These are phyloP conservation scores for Brachionus manjavacas DNA, from an alignment of 1,140 invertebrate species.

Conservation along the genomic window DNA sequence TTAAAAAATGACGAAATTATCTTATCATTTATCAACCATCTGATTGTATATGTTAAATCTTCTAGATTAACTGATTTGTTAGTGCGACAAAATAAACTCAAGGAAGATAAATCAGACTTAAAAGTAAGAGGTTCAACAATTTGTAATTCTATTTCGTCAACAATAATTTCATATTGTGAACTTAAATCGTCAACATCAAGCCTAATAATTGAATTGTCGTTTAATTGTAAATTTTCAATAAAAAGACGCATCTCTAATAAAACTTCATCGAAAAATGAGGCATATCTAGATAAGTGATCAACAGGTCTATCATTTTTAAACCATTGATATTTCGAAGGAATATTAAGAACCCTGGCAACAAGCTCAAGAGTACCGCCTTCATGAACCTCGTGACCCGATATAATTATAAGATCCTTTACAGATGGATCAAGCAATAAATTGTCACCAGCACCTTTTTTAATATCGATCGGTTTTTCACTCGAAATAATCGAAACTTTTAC, in stretches of 20 bases:
- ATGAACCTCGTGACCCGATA: neutral
- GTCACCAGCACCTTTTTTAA: too few relatives aligned
- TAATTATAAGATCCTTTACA: neutral
- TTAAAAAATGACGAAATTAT: neutral
- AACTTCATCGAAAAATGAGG: neutral
- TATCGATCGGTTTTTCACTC: too few relatives aligned
- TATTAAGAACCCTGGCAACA: neutral
- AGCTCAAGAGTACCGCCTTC: neutral
- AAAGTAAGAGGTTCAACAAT: neutral
- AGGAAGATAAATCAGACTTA: neutral
- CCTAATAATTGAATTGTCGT: neutral
- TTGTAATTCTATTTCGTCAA: neutral
- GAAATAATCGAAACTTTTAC: too few relatives aligned
- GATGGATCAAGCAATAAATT: too few relatives aligned
- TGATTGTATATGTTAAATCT: neutral
- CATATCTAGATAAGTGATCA: neutral
- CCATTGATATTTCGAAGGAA: neutral
- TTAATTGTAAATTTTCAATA: neutral
- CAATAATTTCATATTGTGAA: neutral
- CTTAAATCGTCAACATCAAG: neutral
- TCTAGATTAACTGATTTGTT: conserved; percentile 28
- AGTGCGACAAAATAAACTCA: neutral
- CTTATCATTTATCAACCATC: neutral
- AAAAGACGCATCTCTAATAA: neutral
- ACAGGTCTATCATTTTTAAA: neutral